phyloP scores from a whole-genome alignment of 2,113 vertebrate genomes.

The Microcebus jonahi region DNA sequence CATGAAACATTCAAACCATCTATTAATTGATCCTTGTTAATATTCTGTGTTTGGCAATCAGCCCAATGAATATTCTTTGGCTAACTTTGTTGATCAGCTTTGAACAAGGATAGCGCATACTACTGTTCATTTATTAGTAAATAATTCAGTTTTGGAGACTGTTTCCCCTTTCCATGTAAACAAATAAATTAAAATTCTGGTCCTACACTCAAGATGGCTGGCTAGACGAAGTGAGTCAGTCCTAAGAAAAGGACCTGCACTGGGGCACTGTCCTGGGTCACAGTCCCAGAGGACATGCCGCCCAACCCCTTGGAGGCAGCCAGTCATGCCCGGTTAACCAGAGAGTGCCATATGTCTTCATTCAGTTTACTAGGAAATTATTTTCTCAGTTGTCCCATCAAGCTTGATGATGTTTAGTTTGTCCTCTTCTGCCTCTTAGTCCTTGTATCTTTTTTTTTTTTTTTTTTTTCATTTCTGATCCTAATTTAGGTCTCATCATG shows the following conservation, averaged over 20 bases:
- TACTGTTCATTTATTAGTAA: background rate
- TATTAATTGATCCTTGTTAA: background rate
- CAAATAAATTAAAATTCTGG: background rate
- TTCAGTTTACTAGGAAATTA: background rate
- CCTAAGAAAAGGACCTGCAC: rapidly evolving
- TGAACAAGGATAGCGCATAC: background rate
- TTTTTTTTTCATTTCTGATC: background rate
- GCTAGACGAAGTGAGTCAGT: background rate
- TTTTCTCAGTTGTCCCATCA: background rate
- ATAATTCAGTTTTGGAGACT: background rate
- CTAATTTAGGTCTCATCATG: background rate
- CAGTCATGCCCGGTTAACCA: background rate
- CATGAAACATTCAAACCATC: background rate
- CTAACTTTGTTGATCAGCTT: background rate
- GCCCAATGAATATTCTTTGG: background rate
- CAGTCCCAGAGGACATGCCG: rapidly evolving
- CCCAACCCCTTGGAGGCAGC: background rate
- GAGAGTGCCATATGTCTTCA: background rate
- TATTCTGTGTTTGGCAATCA: background rate
- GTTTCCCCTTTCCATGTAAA: background rate
- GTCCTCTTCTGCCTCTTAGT: background rate
- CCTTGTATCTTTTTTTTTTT: background rate
- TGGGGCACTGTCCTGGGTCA: background rate
- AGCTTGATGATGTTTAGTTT: background rate
- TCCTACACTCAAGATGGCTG: no score